Conservation (phyloP, 2,797 vertebrate species). For the Poliocrania exsul region DNA sequence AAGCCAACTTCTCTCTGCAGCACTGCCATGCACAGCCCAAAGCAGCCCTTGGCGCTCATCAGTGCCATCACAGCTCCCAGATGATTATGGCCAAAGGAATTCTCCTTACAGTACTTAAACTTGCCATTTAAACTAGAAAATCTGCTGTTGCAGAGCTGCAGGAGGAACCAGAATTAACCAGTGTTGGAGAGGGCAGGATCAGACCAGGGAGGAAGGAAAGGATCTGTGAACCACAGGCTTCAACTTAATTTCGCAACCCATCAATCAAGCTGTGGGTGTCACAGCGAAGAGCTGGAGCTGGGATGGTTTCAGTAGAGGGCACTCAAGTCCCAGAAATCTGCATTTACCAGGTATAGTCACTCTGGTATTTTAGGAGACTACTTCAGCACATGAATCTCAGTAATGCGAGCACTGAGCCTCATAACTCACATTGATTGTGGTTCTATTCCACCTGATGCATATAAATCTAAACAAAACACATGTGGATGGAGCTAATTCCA, state of each 20-base stretch:
- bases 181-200: accelerated
- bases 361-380: slow-evolving; percentile 78
- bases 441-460: slow-evolving; percentile 84
- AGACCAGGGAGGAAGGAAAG: not conserved
- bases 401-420: slow-evolving; percentile 86
- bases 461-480: slow-evolving; percentile 86
- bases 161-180: not conserved
- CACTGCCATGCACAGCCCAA: accelerated
- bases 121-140: not conserved
- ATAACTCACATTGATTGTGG: slow-evolving; percentile 89
- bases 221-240: not conserved
- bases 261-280: not conserved
- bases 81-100: accelerated
- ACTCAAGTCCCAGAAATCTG: slow-evolving; percentile 85
- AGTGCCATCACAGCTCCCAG: accelerated
- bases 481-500: slow-evolving; percentile 82
- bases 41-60: accelerated
- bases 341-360: slow-evolving; percentile 77
- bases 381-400: slow-evolving; percentile 88
- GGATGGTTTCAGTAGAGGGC: slow-evolving; percentile 88
- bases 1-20: accelerated
- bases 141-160: not conserved
- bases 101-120: accelerated
- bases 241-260: not conserved
- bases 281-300: slow-evolving; percentile 72